phyloP scores from a whole-genome alignment of 2,113 vertebrate genomes.

The Larimichthys crocea region DNA sequence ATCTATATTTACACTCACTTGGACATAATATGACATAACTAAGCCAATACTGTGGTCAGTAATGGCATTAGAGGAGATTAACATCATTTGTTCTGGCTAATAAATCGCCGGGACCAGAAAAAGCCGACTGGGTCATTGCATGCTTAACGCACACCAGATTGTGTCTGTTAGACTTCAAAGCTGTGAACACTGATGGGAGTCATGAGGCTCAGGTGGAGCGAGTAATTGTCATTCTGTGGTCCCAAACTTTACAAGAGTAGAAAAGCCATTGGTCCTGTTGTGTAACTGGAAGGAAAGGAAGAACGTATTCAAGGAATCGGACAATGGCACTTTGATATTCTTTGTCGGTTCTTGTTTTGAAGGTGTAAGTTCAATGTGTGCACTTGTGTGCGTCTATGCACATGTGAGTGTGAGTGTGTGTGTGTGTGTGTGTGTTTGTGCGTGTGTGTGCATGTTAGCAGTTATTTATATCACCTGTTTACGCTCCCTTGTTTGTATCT shows the following conservation, averaged over 20 bases:
- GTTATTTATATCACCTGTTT: constrained; percentile 80
- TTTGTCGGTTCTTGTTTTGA: constrained; percentile 60
- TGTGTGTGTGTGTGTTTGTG: not conserved
- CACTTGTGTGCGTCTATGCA: constrained; percentile 31
- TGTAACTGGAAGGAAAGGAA: constrained; percentile 41
- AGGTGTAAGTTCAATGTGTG: constrained; percentile 36
- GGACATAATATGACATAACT: constrained; percentile 51
- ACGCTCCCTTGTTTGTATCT: constrained; percentile 71
- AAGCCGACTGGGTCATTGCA: constrained; percentile 34
- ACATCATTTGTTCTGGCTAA: constrained; percentile 56
- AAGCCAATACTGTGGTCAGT: constrained; percentile 38
- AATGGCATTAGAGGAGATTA: constrained; percentile 69
- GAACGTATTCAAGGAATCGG: constrained; percentile 43
- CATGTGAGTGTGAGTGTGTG: too few species aligned
- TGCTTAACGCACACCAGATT: constrained; percentile 24
- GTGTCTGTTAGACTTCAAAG: constrained; percentile 62
- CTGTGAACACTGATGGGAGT: constrained; percentile 21
- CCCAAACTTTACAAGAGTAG: constrained; percentile 1
- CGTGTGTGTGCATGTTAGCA: constrained; percentile 31
- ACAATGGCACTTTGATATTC: constrained; percentile 69
- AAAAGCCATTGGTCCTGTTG: constrained; percentile 37
- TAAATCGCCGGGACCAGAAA: constrained; percentile 38
- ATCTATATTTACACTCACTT: constrained; percentile 50
- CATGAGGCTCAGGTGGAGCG: constrained; percentile 31
- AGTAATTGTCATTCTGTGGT: constrained; percentile 28